Evolutionary conservation across 92 coral and sea anemone genomes (phyloP).

Genomic region (Zoanthus sansibaricus): DNA sequence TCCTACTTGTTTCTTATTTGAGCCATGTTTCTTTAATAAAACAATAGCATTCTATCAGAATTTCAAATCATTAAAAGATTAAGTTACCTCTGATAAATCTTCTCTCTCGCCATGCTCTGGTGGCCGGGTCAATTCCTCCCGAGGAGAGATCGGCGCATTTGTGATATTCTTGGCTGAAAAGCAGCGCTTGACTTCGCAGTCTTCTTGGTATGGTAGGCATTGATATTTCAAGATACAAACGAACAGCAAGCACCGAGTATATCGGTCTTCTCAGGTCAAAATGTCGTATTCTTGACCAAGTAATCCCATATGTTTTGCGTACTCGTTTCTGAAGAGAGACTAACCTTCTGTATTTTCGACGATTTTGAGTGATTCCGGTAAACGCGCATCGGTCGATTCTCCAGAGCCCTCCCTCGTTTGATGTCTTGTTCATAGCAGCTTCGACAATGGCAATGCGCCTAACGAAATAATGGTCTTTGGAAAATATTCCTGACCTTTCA

Average conservation of each 20-base stretch:
- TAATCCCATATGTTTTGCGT: constrained; percentile 92
- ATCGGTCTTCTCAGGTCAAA: constrained; percentile 89
- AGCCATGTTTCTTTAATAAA: neutral
- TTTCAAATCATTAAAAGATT: constrained; percentile 21
- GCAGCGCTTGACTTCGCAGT: constrained; percentile 80
- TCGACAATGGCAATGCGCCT: constrained; percentile 97
- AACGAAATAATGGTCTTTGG: constrained; percentile 82
- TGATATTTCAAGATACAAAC: constrained; percentile 81
- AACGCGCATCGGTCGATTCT: constrained; percentile 87
- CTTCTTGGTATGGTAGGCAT: constrained; percentile 77
- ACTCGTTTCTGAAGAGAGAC: constrained; percentile 83
- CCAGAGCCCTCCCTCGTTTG: constrained; percentile 94
- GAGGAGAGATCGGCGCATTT: constrained; percentile 67
- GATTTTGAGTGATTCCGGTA: constrained; percentile 86
- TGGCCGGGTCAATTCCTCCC: constrained; percentile 3
- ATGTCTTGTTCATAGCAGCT: constrained; percentile 77
- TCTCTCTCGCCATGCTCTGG: constrained; percentile 49
- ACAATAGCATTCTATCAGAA: constrained; percentile 9
- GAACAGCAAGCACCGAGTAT: constrained; percentile 93
- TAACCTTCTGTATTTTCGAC: constrained; percentile 78
- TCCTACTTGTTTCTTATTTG: neutral
- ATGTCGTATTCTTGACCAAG: constrained; percentile 91
- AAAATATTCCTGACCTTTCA: constrained; percentile 69
- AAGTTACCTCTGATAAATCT: constrained; percentile 72
- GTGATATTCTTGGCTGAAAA: constrained; percentile 86